Evolutionary conservation across 1,140 invertebrate genomes (phyloP).

Genomic region (Psix sp.): DNA sequence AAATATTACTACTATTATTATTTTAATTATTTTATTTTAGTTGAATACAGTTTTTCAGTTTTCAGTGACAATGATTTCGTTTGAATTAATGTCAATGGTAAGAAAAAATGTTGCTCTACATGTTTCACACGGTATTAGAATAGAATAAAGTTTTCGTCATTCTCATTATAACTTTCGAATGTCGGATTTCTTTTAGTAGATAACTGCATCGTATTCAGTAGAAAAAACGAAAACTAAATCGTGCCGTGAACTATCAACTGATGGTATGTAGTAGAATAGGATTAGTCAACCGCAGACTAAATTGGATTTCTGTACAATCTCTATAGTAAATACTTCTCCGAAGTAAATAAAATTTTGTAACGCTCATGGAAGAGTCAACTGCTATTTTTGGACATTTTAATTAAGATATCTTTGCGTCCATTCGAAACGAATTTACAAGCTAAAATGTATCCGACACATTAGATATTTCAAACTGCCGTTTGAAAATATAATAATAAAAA

Average conservation of each 20-base stretch:
- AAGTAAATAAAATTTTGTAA: constrained; percentile 62
- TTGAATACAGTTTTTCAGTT: no score
- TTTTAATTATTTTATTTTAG: no score
- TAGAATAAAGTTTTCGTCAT: constrained; percentile 23
- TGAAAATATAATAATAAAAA: no score
- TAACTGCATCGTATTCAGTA: constrained; percentile 18
- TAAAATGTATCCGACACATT: no score
- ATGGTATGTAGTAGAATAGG: constrained; percentile 73
- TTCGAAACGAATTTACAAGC: no score
- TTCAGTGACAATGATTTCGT: no score
- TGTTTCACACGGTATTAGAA: background rate
- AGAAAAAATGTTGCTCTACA: no score
- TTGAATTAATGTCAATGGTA: no score
- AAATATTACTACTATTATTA: no score
- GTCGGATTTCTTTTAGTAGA: constrained; percentile 36
- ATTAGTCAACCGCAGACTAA: constrained; percentile 76
- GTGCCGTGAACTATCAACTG: constrained; percentile 73
- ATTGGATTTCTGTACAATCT: constrained; percentile 74
- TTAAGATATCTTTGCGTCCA: constrained; percentile 5
- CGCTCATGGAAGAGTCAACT: constrained; percentile 46
- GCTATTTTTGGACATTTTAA: constrained; percentile 47
- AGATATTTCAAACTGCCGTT: no score
- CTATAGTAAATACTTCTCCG: constrained; percentile 68
- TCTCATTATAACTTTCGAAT: constrained; percentile 51
- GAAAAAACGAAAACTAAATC: constrained; percentile 55